phyloP scores from a whole-genome alignment of 2,797 vertebrate genomes.

The Pseudocheirus occidentalis region DNA sequence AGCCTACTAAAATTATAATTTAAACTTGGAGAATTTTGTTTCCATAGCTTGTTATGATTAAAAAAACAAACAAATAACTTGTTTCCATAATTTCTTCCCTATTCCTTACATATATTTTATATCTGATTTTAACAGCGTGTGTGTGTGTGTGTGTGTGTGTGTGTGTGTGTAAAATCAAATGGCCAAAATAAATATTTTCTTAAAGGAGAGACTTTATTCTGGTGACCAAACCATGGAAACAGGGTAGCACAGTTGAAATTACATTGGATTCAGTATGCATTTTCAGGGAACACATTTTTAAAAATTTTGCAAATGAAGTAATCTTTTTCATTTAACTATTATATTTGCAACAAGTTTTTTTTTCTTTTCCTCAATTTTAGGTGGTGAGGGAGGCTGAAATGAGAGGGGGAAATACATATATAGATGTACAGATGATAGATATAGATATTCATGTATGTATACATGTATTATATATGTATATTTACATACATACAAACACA shows the following conservation, averaged over 20 bases:
- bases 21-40: background rate
- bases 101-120: background rate
- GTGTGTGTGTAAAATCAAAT: background rate
- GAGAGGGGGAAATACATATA: too few relatives aligned
- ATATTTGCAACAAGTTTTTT: background rate
- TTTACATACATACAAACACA: too few relatives aligned
- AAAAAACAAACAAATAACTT: background rate
- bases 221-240: too few relatives aligned
- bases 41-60: background rate
- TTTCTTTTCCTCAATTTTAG: too few relatives aligned
- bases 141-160: too few relatives aligned
- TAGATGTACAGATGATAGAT: too few relatives aligned
- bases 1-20: background rate
- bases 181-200: background rate
- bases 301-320: background rate
- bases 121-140: background rate
- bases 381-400: too few relatives aligned
- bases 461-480: too few relatives aligned
- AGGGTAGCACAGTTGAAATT: too few relatives aligned
- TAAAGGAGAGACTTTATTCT: background rate
- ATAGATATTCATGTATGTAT: too few relatives aligned
- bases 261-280: background rate
- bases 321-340: background rate
- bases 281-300: background rate
- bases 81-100: background rate